phyloP scores from a whole-genome alignment of 2,113 vertebrate species.

The Limanda limanda region DNA sequence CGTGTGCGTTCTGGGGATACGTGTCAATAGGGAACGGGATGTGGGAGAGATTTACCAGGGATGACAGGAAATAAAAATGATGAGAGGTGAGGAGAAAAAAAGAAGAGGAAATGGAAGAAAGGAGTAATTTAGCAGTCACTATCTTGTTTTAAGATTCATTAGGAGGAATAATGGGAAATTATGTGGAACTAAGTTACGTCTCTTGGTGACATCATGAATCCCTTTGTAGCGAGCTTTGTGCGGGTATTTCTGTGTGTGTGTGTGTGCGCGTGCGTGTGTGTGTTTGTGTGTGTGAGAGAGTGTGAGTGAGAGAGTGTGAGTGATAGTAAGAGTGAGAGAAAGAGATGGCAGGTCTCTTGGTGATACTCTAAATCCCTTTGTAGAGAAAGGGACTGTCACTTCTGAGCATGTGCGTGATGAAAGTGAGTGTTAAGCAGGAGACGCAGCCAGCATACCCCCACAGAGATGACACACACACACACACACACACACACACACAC shows the following conservation, averaged over 20 bases:
- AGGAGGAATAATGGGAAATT: constrained; percentile 77
- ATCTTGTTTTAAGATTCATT: constrained; percentile 80
- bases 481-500: constrained; percentile 44
- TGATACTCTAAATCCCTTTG: constrained; percentile 79
- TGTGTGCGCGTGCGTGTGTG: constrained; percentile 58
- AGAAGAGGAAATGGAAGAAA: constrained; percentile 35
- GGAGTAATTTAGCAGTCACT: constrained; percentile 66
- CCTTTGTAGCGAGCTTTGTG: constrained; percentile 65
- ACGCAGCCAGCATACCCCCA: constrained; percentile 71
- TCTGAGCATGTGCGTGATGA: constrained; percentile 80
- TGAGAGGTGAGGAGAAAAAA: constrained; percentile 55
- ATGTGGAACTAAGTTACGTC: constrained; percentile 72
- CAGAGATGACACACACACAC: constrained; percentile 61
- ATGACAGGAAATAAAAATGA: constrained; percentile 63
- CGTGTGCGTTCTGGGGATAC: constrained; percentile 62
- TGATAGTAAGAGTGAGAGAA: constrained; percentile 27
- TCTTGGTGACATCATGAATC: constrained; percentile 73
- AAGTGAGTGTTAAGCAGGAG: constrained; percentile 78
- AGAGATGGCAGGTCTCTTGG: constrained; percentile 78
- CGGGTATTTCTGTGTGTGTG: constrained; percentile 56
- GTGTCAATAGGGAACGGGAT: constrained; percentile 63
- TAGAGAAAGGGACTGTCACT: constrained; percentile 81
- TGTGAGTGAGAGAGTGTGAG: constrained; percentile 3
- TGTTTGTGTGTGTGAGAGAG: constrained; percentile 21
- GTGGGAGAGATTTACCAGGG: constrained; percentile 61